Evolutionary conservation across 2,888 invertebrate genomes (phyloP).

Genomic region (Drosophila longiperda): DNA sequence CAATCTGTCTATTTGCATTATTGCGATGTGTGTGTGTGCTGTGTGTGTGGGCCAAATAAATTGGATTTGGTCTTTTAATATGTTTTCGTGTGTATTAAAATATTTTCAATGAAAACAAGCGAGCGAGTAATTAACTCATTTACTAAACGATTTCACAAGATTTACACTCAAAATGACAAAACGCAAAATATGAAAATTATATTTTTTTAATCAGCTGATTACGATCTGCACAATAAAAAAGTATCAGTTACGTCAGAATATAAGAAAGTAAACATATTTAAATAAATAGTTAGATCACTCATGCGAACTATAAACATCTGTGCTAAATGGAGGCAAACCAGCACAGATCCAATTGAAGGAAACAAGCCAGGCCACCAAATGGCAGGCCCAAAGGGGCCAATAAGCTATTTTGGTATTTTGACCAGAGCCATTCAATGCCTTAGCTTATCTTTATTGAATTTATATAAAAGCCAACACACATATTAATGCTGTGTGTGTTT

Average conservation of each 20-base stretch:
- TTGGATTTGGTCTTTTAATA: constrained; percentile 58
- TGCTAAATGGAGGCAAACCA: neutral
- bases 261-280: neutral
- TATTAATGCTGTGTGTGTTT: constrained; percentile 44
- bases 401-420: neutral
- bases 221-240: constrained; percentile 22
- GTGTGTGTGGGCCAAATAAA: constrained; percentile 49
- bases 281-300: constrained; percentile 18
- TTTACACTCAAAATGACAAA: constrained; percentile 1
- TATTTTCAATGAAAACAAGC: constrained; percentile 55
- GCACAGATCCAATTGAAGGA: neutral
- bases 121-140: constrained; percentile 15
- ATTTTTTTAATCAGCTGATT: neutral
- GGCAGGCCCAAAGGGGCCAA: neutral
- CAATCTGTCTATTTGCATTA: constrained; percentile 52
- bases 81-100: constrained; percentile 62
- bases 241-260: neutral
- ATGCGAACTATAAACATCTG: constrained; percentile 47
- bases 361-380: neutral
- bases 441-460: constrained; percentile 66
- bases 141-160: constrained; percentile 19
- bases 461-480: constrained; percentile 48
- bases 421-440: constrained; percentile 32
- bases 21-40: neutral
- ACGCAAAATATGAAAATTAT: neutral